Base-by-base conservation (phyloP, 2,888 invertebrate species). In the Cyaniris semiargus region DNA sequence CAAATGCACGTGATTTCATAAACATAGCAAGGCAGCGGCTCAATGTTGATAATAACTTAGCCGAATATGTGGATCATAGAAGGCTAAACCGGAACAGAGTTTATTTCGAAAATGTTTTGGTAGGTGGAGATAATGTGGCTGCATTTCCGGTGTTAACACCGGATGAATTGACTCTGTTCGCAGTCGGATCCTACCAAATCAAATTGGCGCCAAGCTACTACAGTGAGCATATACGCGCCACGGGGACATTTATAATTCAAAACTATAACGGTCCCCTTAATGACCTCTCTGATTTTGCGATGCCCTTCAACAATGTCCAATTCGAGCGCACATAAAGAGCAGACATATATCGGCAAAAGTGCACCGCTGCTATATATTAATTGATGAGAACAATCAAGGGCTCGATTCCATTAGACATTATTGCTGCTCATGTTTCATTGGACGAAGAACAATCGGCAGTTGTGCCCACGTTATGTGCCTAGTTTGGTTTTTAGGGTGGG, bases 401-500 rank as follows among this genome's bases (percentile, higher is more conserved):
- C 48, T 48, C 10, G 48, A 74, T 38, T 79, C 76, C 70, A 75
- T 76, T 38, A 66, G 76, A 48, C 75, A 70, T 34, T 34, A 34
- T 34, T 34, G 34, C 34, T 34, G 34, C 34, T 34, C 34, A 34
- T 34, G 34, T 71, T 77, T 78, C 31, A 78, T 76, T 23, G 79
- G 78, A n/a, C 77, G 79, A 21, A 74, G 79, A 74, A 78, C 79
- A 21, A 77, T 79, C 53, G 76, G 79, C 70, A 70, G 78, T 76
- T 79, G 78, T 70, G 78, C 76, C 53, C 77, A 80, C 70, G 72
- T 78, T 75, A 71, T 78, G 48, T 78, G 76, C 74, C 70, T 79
- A 66, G 78, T 79, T 53, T 76, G 76, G 79, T 77, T 75, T 77
- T 74, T 79, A 34, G 78, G 78, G 53, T 79, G 76, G 78, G 79